Evolutionary conservation across 2,797 vertebrate species (phyloP).

Genomic region (Brachymystax lenok): DNA sequence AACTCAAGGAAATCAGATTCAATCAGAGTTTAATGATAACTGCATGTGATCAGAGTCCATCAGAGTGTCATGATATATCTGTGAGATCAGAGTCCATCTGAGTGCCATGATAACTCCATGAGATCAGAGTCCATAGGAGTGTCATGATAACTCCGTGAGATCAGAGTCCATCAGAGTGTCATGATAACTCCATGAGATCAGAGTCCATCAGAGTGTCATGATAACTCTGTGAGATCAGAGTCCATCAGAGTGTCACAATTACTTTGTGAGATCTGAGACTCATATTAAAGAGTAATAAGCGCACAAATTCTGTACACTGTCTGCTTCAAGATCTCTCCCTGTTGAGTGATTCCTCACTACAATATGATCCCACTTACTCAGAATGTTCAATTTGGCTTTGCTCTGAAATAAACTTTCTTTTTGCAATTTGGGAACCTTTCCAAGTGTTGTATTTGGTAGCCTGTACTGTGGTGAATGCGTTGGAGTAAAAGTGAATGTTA

Average conservation of each 20-base stretch:
- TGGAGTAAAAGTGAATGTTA: slow-evolving; percentile 32
- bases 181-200: slow-evolving; percentile 11
- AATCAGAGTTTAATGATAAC: too few relatives aligned
- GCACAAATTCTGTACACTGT: slow-evolving; percentile 45
- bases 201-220: slow-evolving; percentile 22
- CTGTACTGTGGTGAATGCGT: too few relatives aligned
- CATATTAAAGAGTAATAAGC: slow-evolving; percentile 24
- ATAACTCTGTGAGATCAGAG: background rate
- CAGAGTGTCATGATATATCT: too few relatives aligned
- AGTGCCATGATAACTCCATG: too few relatives aligned
- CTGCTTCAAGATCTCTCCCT: slow-evolving; percentile 33
- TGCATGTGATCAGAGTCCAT: too few relatives aligned
- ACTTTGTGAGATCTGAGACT: slow-evolving; percentile 21
- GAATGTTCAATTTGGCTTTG: slow-evolving; percentile 45
- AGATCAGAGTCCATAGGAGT: too few relatives aligned
- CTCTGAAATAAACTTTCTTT: slow-evolving; percentile 62
- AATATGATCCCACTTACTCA: slow-evolving; percentile 53
- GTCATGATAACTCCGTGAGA: too few relatives aligned
- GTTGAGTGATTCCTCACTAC: slow-evolving; percentile 54
- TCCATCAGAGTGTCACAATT: slow-evolving; percentile 20
- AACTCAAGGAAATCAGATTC: too few relatives aligned
- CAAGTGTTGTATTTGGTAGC: slow-evolving; percentile 47
- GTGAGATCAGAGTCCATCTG: too few relatives aligned
- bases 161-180: too few relatives aligned
- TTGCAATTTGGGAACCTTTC: slow-evolving; percentile 59